These are phyloP conservation scores for Zophobas atratus DNA, from an alignment of 1,140 invertebrate species.

Conservation along the genomic window DNA sequence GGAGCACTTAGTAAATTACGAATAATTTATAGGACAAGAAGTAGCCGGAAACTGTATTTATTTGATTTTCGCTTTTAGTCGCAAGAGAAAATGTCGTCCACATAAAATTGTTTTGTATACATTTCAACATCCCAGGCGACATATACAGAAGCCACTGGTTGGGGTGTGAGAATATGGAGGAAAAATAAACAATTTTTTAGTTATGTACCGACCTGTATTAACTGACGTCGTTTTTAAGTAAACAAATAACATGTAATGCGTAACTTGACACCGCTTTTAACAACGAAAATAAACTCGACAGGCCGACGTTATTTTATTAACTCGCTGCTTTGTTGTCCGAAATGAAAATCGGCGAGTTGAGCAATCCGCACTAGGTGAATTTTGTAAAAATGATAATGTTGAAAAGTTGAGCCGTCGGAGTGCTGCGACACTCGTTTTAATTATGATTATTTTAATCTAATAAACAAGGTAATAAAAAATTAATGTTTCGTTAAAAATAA, in stretches of 20 bases:
- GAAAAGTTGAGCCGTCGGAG: no score
- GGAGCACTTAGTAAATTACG: conserved; percentile 30
- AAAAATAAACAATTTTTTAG: conserved; percentile 59
- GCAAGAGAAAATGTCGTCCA: conserved; percentile 29
- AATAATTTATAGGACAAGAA: conserved; percentile 26
- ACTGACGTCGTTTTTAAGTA: conserved; percentile 56
- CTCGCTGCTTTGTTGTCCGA: conserved; percentile 22
- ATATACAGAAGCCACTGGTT: conserved; percentile 43
- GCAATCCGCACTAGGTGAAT: background rate
- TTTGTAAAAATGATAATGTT: no score
- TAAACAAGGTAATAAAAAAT: no score
- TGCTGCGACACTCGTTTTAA: no score
- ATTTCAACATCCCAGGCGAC: conserved; percentile 43
- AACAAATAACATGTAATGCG: conserved; percentile 59
- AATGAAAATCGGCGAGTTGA: conserved; percentile 9
- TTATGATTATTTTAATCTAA: no score
- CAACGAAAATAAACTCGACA: conserved; percentile 59
- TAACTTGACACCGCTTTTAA: conserved; percentile 62
- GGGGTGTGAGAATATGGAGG: conserved; percentile 59
- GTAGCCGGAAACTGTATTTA: conserved; percentile 37
- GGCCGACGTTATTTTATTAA: conserved; percentile 46
- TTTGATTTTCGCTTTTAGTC: conserved; percentile 10
- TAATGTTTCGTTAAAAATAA: no score
- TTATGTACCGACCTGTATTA: conserved; percentile 56
- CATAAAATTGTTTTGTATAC: conserved; percentile 33